Percentiles rank a stretch among this genome's conserved stretches.
Evolutionary conservation across 2,888 invertebrate species (phyloP).

Genomic region (Lamellibrachia satsuma): DNA sequence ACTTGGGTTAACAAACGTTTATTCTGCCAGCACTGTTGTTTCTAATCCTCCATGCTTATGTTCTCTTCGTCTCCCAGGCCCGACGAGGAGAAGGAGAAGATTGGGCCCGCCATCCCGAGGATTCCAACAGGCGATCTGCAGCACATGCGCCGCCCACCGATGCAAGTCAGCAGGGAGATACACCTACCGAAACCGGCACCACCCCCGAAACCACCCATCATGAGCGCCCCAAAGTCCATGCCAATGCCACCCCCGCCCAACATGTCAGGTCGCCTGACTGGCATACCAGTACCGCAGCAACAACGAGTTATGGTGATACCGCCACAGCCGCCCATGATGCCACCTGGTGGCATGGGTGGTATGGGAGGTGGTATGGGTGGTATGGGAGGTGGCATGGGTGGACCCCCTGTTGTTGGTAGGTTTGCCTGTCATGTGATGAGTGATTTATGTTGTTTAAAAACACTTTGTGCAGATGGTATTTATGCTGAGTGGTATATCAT

Average conservation of each 20-base stretch:
- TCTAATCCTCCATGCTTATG: too few species aligned
- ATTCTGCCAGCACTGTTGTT: too few species aligned
- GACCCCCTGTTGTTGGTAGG: neutral
- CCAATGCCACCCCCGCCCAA: slow-evolving; percentile 32
- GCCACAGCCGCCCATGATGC: slow-evolving; percentile 31
- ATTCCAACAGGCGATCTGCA: slow-evolving; percentile 47
- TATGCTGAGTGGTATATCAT: too few species aligned
- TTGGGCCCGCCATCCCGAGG: slow-evolving; percentile 78
- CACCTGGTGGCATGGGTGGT: neutral
- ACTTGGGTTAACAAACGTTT: too few species aligned
- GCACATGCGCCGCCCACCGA: slow-evolving; percentile 50
- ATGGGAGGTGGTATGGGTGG: slow-evolving; percentile 12
- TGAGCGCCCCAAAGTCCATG: slow-evolving; percentile 42
- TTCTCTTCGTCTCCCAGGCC: slow-evolving; percentile 67
- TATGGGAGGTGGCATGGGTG: neutral
- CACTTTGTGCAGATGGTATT: too few species aligned
- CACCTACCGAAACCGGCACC: slow-evolving; percentile 31
- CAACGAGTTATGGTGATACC: slow-evolving; percentile 31
- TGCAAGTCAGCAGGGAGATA: slow-evolving; percentile 30
- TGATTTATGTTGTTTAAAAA: neutral
- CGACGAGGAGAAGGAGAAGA: slow-evolving; percentile 96
- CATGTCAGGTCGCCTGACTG: slow-evolving; percentile 1
- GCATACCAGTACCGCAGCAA: neutral
- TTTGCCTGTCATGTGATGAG: neutral
- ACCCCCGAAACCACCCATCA: slow-evolving; percentile 44